Percentiles rank a stretch among this genome's conserved stretches.
Conservation (phyloP, 2,113 vertebrate genomes). For the Girardinichthys multiradiatus region DNA sequence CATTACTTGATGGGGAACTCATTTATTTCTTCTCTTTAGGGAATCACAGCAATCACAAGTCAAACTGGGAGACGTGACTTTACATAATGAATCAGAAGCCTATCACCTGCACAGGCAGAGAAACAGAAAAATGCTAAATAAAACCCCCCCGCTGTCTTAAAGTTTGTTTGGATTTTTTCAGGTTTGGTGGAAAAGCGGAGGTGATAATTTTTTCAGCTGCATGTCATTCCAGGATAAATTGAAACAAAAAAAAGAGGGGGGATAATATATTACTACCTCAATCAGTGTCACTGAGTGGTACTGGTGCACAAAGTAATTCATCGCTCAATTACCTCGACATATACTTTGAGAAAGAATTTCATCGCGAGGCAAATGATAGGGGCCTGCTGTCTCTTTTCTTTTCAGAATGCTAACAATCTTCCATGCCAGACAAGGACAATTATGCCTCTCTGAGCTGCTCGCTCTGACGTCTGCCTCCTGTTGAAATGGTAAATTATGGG, state of each 20-base stretch:
- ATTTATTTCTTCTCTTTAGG: slow-evolving; percentile 67
- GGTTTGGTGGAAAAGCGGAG: slow-evolving; percentile 6
- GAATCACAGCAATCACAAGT: slow-evolving; percentile 31
- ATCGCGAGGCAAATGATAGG: slow-evolving; percentile 62
- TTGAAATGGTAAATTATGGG: slow-evolving; percentile 52
- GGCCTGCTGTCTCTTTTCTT: slow-evolving; percentile 48
- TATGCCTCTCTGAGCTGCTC: slow-evolving; percentile 32
- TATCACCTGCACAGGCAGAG: not conserved
- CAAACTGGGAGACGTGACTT: slow-evolving; percentile 49
- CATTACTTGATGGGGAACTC: slow-evolving; percentile 60
- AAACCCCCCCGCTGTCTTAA: not conserved
- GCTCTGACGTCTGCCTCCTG: slow-evolving; percentile 36
- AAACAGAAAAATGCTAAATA: not conserved
- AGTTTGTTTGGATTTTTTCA: slow-evolving; percentile 20
- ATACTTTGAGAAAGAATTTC: slow-evolving; percentile 59
- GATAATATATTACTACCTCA: slow-evolving; percentile 66
- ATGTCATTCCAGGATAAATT: slow-evolving; percentile 54
- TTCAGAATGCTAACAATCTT: slow-evolving; percentile 45
- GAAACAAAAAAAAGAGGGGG: slow-evolving; percentile 41
- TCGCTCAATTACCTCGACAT: slow-evolving; percentile 68
- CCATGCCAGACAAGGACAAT: slow-evolving; percentile 58
- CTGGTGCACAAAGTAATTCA: slow-evolving; percentile 73
- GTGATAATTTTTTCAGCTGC: slow-evolving; percentile 39
- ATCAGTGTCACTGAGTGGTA: slow-evolving; percentile 62
- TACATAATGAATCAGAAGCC: slow-evolving; percentile 32